phyloP scores from a whole-genome alignment of 2,888 invertebrate genomes.

The Rhyacophila evoluta region DNA sequence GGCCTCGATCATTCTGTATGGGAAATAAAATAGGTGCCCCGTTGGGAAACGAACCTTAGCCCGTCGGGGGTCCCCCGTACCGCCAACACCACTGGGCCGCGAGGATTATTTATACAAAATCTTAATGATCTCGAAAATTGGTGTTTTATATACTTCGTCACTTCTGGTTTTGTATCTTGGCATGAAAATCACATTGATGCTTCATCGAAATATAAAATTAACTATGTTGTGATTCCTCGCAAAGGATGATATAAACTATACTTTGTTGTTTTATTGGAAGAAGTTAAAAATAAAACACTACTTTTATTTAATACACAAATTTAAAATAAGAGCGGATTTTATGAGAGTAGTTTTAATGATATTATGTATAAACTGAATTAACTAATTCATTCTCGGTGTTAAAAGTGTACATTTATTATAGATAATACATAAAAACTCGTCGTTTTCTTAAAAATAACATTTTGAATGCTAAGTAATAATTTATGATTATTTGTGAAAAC shows the following conservation, averaged over 20 bases:
- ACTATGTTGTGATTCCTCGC: background rate
- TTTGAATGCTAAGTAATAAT: no score
- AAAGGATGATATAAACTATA: background rate
- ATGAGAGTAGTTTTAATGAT: no score
- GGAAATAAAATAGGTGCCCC: conserved; percentile 40
- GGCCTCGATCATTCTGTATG: conserved; percentile 42
- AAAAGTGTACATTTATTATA: no score
- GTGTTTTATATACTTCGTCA: conserved; percentile 54
- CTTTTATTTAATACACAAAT: no score
- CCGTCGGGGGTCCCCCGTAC: conserved; percentile 38
- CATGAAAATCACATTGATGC: background rate
- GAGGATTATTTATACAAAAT: conserved; percentile 41
- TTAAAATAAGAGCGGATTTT: no score
- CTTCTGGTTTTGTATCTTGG: conserved; percentile 52
- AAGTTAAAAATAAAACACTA: no score
- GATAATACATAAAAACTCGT: no score
- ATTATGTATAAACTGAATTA: no score
- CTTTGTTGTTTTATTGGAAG: no score
- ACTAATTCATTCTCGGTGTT: no score
- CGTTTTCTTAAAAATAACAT: no score
- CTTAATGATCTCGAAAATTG: conserved; percentile 53
- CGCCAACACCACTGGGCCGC: conserved; percentile 38
- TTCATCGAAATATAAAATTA: background rate
- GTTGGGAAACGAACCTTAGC: conserved; percentile 31
- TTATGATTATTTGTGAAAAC: no score